Conservation (phyloP, 2,888 invertebrate genomes). For the Drosophila imparisetae region DNA sequence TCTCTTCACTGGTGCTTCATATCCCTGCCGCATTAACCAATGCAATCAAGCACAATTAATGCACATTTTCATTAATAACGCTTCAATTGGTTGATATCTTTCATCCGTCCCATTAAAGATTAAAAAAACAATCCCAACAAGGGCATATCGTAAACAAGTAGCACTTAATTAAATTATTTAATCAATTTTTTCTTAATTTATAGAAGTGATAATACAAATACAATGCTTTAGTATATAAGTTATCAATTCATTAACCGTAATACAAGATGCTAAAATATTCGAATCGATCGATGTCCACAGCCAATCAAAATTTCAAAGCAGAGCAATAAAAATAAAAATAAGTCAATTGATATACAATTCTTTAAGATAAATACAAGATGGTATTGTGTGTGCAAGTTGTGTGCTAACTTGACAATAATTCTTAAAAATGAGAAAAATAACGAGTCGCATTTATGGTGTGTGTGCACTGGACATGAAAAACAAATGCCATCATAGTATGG, state of each 20-base stretch:
- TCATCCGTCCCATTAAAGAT: slow-evolving; percentile 13
- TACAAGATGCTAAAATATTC: neutral
- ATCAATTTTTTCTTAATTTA: neutral
- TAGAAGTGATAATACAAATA: neutral
- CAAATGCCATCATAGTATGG: neutral
- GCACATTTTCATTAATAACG: slow-evolving; percentile 72
- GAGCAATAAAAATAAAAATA: neutral
- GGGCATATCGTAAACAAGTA: neutral
- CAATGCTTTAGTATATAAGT: neutral
- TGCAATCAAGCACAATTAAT: slow-evolving; percentile 70
- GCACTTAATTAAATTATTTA: neutral
- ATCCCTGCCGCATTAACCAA: slow-evolving; percentile 58
- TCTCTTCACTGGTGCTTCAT: slow-evolving; percentile 2
- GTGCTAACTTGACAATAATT: slow-evolving; percentile 8
- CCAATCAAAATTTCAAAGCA: neutral
- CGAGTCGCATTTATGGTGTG: neutral
- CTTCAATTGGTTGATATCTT: slow-evolving; percentile 46
- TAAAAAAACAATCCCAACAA: neutral
- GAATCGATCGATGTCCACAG: neutral
- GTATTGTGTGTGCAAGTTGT: neutral
- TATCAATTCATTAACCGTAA: neutral
- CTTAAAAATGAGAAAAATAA: slow-evolving; percentile 11
- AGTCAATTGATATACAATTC: neutral
- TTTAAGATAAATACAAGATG: neutral
- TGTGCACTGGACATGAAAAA: slow-evolving; percentile 1